Conservation (phyloP, 1,140 invertebrate genomes). For the Neoseiulus cucumeris region DNA sequence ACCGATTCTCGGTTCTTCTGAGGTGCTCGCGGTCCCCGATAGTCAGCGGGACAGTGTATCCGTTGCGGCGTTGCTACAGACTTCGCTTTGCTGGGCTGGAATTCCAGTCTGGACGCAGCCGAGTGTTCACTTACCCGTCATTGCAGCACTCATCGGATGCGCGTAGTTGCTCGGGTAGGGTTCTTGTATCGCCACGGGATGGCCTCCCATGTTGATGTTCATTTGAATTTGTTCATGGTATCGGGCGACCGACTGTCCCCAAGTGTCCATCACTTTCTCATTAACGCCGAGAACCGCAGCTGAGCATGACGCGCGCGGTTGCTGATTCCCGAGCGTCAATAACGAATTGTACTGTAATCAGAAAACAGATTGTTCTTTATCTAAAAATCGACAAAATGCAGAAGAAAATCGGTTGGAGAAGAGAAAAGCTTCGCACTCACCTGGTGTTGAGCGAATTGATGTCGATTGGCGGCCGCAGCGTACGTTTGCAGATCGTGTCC, state of each 20-base stretch:
- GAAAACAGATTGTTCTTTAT: neutral
- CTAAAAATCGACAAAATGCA: no score
- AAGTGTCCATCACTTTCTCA: neutral
- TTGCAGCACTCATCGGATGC: conserved; percentile 9
- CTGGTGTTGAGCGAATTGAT: conserved; percentile 10
- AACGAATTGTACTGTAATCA: neutral
- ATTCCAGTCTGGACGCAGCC: no score
- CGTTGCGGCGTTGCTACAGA: no score
- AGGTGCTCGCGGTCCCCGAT: no score
- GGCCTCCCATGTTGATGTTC: neutral
- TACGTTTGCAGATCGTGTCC: neutral
- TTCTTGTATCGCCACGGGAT: neutral
- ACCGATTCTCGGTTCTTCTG: no score
- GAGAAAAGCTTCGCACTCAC: neutral
- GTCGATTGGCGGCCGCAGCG: neutral
- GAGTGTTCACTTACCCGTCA: neutral
- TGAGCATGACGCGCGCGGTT: neutral
- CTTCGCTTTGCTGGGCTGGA: no score
- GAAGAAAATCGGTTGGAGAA: no score
- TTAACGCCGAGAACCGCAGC: neutral
- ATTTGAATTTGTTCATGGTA: conserved; percentile 10
- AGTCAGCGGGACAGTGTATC: no score
- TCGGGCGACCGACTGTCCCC: conserved; percentile 1
- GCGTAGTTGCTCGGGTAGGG: neutral
- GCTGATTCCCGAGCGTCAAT: neutral